Evolutionary conservation across 2,888 invertebrate species (phyloP).

Genomic region (Tromatobia lineatoria): DNA sequence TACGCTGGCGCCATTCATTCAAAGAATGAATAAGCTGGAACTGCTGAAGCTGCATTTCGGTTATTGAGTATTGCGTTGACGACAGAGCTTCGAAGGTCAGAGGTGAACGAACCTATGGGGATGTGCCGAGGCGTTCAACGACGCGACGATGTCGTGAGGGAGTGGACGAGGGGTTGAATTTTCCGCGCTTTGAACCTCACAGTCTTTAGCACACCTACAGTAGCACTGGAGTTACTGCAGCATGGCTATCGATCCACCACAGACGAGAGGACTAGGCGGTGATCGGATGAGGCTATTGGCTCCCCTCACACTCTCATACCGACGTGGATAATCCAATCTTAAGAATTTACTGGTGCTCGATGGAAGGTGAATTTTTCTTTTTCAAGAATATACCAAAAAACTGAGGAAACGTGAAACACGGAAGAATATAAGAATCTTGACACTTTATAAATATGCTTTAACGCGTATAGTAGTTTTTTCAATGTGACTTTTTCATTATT

Average conservation of each 20-base stretch:
- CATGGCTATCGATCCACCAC: conserved; percentile 55
- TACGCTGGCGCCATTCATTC: background rate
- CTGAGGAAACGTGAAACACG: background rate
- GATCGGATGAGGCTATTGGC: conserved; percentile 65
- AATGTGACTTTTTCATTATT: background rate
- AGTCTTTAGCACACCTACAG: conserved; percentile 51
- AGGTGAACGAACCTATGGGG: conserved; percentile 60
- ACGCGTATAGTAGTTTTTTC: background rate
- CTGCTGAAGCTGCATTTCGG: conserved; percentile 3
- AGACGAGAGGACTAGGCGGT: conserved; percentile 59
- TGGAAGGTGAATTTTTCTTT: conserved; percentile 30
- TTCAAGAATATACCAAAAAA: conserved; percentile 8
- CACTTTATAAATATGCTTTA: no score
- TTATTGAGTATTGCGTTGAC: conserved; percentile 35
- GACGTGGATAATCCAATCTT: conserved; percentile 63
- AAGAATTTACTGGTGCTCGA: conserved; percentile 57
- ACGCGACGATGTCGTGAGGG: conserved; percentile 53
- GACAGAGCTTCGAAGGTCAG: conserved; percentile 53
- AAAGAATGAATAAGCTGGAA: conserved; percentile 3
- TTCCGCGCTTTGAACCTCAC: conserved; percentile 54
- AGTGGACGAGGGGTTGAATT: conserved; percentile 48
- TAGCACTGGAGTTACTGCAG: conserved; percentile 1
- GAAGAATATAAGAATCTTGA: background rate
- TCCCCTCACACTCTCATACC: conserved; percentile 20
- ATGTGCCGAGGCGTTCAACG: conserved; percentile 30